Evolutionary conservation across 2,888 invertebrate genomes (phyloP), one percentile per base, ranked within the genome.

Genomic region (Syrista parreyssii): DNA sequence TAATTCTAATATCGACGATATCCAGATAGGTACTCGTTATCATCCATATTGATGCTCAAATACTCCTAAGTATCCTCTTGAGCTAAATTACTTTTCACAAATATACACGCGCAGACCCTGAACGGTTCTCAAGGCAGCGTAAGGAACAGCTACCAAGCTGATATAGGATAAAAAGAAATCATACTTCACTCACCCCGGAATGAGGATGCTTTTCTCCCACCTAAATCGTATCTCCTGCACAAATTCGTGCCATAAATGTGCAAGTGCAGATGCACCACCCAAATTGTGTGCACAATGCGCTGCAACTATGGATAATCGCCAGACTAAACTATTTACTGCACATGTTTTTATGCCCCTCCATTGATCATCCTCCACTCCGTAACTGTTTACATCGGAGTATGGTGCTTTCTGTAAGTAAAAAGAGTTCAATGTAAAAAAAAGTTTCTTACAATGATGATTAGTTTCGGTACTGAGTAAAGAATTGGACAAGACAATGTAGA

Each of bases 181-280:
- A 79, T 79, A 79, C 76, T 78, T 36, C 74, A 95, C 97, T 96
- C 92, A 98, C 98, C 98, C 98, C 33, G 97, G 96, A 83, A 98
- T 94, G 68, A 93, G 88, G 80, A 96, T 93, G 76, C 94, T 94
- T 86, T 95, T 95, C 86, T 99, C 98, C 96, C 98, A 98, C 36
- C 98, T 93, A 88, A 96, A 96, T 81, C 98, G 94, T 90, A 99
- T 94, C 91, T 98, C 98, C 85, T 97, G 95, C 0, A 96, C 94
- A 88, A 99, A 97, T 90, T 98, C 98, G 86, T 97, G 96, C 99
- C 99, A 99, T 23, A 99, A 90, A 88, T 98, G 98, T 0, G 97
- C 97, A 77, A 98, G 93, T 75, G 96, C 95, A 74, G 92, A 91
- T 0, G 95, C 93, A 9, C 97, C 95, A 1, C 97, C 97, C 32